These are phyloP conservation scores for Ligdia adustata DNA, from an alignment of 2,888 invertebrate genomes.

Conservation along the genomic window DNA sequence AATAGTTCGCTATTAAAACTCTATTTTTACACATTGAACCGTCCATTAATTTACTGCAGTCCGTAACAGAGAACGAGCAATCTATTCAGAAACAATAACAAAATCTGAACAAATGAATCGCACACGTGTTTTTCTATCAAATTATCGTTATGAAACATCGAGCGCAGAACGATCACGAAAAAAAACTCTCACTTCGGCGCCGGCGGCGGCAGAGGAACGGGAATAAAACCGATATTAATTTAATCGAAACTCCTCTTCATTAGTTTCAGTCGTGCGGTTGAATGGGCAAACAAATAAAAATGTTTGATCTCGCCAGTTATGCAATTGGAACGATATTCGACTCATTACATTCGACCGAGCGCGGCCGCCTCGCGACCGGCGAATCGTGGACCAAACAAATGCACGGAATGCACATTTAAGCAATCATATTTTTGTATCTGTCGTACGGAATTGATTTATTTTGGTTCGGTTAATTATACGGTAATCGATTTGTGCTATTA, in stretches of 20 bases:
- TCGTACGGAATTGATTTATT: conserved; percentile 33
- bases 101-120: conserved; percentile 62
- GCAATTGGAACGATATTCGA: conserved; percentile 70
- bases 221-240: conserved; percentile 76
- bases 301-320: conserved; percentile 77
- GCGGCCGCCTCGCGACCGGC: conserved; percentile 26
- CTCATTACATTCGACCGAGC: conserved; percentile 63
- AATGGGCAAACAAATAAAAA: conserved; percentile 79
- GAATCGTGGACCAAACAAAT: conserved; percentile 10
- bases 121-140: conserved; percentile 53
- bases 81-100: conserved; percentile 44
- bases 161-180: conserved; percentile 49
- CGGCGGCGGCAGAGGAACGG: conserved; percentile 55
- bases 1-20: too few relatives aligned
- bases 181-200: conserved; percentile 53
- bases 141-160: conserved; percentile 58
- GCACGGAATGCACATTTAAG: conserved; percentile 34
- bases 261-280: conserved; percentile 77
- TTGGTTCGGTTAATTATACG: conserved; percentile 34
- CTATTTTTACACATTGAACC: too few relatives aligned
- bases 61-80: conserved; percentile 36
- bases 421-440: conserved; percentile 35
- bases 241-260: conserved; percentile 80
- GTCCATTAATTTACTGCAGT: background rate
- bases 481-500: conserved; percentile 27